Evolutionary conservation across 1,140 invertebrate genomes (phyloP), one percentile per base, ranked within the genome.

Genomic region (Whitmania pigra): DNA sequence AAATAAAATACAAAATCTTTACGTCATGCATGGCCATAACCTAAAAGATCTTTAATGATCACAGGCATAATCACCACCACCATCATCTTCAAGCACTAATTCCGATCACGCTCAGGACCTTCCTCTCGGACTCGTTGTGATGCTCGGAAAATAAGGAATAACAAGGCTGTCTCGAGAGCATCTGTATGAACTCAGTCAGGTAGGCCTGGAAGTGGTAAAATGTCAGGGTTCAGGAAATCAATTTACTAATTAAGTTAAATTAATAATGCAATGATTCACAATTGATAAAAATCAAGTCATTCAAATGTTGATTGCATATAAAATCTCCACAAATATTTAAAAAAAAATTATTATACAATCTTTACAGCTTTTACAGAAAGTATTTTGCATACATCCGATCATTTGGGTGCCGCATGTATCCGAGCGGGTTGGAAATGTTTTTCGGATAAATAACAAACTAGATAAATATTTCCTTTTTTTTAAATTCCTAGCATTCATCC

Each of bases 101-200:
- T 55, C 78, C 80, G 54, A 82, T 81, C 29, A 77, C 75, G 31
- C 77, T 77, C 53, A 82, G 73, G 15, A 82, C 79, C 69, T 78
- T 76, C 75, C 76, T 78, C 72, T 82, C 81, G 0, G 76, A 74
- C 0, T 78, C 76, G 29, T 79, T 82, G 74, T 82, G 81, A 71
- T 82, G 81, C 53, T 77, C 75, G 68, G 75, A 76, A 66, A 82
- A 82, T 72, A 78, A 77, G 13, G 71, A 73, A 73, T 80, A 82
- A 72, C 78, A 82, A 9, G 76, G 77, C 69, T 81, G 78, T 29
- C 78, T 77, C 6, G 81, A 80, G 22, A 82, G 71, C 0, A 76
- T 77, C 72, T 78, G 77, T 13, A 82, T 70, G 72, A 80, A 82
- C 70, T 82, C 80, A 11, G 78, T 81, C 27, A 82, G 73, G 73